Base-by-base conservation (phyloP, 2,888 invertebrate genomes). In the Acrocyrtus sp. region DNA sequence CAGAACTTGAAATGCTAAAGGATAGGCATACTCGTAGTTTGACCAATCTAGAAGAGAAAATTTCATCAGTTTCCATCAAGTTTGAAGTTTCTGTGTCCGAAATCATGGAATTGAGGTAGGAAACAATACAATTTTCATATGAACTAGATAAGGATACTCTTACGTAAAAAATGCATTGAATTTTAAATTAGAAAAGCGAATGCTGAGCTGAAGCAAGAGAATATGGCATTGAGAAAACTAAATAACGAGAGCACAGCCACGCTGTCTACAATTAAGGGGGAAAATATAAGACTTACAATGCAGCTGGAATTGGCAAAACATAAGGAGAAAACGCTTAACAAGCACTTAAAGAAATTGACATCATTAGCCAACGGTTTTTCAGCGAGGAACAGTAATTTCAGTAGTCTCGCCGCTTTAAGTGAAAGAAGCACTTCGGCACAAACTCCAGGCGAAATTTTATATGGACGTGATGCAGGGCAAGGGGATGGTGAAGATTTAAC, bases 1-100 rank as follows among this genome's bases (percentile, higher is more conserved):
- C 51, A 6, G 66, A 73, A 10, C 72, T 61, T 27, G 12, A 61
- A 47, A 17, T 12, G 2, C 10, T 66, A n/a, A 72, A 69, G 21
- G 48, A 75, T 29, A 62, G 34, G 22, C 66, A 75, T 50, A 41
- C 50, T 2, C 34, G 48, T 6, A 61, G 51, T 19, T 29, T 77
- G 15, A 65, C 24, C 27, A 12, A 12, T 17, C 24, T 75, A n/a
- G 67, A 75, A 12, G 41, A 54, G 5, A 57, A 68, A 68, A 54
- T 75, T 47, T 57, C 68, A 3, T 39, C 22, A 3, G 63, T 75
- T n/a, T 72, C 75, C 12, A 22, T 34, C 27, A 47, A 65, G 21
- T 57, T 75, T 27, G 75, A 75, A 56, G 24, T 6, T 10, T 75
- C 75, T 3, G 51, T 45, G 8, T 8, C 27, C 17, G 69, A 75